Conservation (phyloP, 2,113 vertebrate species). For the Cephalopholis sonnerati region DNA sequence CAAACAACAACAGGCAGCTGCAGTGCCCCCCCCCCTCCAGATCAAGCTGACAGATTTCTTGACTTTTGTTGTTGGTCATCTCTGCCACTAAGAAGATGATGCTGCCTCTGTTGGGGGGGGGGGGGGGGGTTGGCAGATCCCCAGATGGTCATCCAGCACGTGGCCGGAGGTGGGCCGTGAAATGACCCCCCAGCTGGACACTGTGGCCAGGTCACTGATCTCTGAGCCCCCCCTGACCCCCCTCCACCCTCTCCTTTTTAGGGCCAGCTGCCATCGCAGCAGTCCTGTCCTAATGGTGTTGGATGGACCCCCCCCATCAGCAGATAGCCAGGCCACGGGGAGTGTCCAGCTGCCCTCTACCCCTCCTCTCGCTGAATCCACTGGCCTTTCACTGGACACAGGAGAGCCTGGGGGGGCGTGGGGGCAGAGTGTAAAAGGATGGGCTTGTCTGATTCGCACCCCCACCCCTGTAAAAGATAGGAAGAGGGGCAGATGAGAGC, state of each 20-base stretch:
- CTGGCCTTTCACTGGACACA: conserved; percentile 85
- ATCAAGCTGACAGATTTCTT: conserved; percentile 78
- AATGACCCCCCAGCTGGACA: conserved; percentile 87
- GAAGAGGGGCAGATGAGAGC: conserved; percentile 68
- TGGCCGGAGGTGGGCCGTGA: conserved; percentile 83
- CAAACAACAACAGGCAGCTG: conserved; percentile 73
- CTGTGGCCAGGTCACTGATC: conserved; percentile 88
- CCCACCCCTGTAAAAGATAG: conserved; percentile 55
- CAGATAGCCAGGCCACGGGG: conserved; percentile 71
- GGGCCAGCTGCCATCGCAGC: conserved; percentile 83
- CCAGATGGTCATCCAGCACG: conserved; percentile 86
- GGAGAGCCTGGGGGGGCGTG: conserved; percentile 69
- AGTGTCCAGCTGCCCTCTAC: conserved; percentile 82
- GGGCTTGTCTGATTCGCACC: conserved; percentile 51
- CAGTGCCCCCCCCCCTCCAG: conserved; percentile 44
- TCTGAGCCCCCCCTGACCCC: conserved; percentile 67
- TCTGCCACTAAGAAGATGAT: conserved; percentile 66
- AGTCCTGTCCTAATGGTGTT: conserved; percentile 79
- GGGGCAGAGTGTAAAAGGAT: conserved; percentile 63
- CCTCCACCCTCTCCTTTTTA: conserved; percentile 50
- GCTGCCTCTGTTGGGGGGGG: conserved; percentile 48
- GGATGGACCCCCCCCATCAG: conserved; percentile 61
- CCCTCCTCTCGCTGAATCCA: conserved; percentile 67
- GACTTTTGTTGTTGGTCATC: conserved; percentile 71
- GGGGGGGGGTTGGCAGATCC: conserved; percentile 56